Conservation (phyloP, 30 jellyfish, hydroid and myxozoan species). For the Mastigias papua region DNA sequence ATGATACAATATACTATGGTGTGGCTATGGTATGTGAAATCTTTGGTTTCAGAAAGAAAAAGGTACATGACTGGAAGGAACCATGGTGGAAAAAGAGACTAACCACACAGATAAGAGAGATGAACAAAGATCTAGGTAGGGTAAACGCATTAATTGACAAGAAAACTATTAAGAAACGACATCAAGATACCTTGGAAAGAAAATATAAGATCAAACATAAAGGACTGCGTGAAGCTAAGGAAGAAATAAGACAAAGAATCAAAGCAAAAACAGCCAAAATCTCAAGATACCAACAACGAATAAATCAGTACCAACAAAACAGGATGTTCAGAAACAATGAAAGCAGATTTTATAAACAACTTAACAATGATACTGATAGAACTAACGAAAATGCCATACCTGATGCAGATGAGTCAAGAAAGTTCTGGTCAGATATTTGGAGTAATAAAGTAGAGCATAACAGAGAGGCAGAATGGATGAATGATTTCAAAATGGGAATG, state of each 20-base stretch:
- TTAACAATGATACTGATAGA: too few species aligned
- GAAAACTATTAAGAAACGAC: constrained; percentile 7
- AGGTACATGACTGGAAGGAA: constrained; percentile 5
- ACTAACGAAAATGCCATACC: background rate
- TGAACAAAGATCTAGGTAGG: constrained; percentile 41
- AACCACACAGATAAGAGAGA: background rate
- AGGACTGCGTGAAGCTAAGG: background rate
- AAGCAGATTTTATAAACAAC: too few species aligned
- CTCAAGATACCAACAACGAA: background rate
- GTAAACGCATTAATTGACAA: constrained; percentile 12
- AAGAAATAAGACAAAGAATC: constrained; percentile 22
- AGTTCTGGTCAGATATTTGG: background rate
- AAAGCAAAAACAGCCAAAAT: constrained; percentile 16
- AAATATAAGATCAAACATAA: constrained; percentile 11
- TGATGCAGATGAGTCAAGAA: background rate
- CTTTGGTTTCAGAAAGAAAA: constrained; percentile 5
- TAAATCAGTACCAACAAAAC: too few species aligned
- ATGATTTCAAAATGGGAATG: background rate
- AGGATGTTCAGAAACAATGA: too few species aligned
- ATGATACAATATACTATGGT: constrained; percentile 17
- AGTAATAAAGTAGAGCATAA: constrained; percentile 28
- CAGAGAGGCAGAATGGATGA: constrained; percentile 47
- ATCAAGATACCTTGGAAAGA: constrained; percentile 24
- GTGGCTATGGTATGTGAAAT: constrained; percentile 41
- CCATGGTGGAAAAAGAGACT: constrained; percentile 46